A percentile compares a stretch with the other conserved stretches of the same genome.
Conservation (phyloP, 2,113 vertebrate species). For the Carassius auratus region DNA sequence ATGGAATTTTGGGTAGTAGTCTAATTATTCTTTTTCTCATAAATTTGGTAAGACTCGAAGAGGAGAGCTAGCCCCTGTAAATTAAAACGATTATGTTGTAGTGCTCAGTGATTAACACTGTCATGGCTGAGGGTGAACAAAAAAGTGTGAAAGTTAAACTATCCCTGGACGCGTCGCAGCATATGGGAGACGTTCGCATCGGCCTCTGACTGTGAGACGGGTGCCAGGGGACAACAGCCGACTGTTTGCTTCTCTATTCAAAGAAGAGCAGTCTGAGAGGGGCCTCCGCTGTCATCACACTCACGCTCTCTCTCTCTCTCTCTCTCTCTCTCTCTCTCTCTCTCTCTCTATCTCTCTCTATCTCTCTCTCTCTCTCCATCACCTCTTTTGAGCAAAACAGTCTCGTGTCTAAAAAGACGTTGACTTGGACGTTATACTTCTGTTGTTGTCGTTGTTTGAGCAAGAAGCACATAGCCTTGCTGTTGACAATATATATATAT, state of each 20-base stretch:
- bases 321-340: background rate
- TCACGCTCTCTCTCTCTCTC: background rate
- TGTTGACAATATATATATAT: too few species aligned
- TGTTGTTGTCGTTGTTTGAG: background rate
- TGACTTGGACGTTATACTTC: background rate
- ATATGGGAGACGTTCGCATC: constrained; percentile 79
- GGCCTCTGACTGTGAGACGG: constrained; percentile 51
- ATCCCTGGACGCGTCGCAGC: constrained; percentile 66
- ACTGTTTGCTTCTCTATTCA: constrained; percentile 57
- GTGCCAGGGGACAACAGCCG: constrained; percentile 63
- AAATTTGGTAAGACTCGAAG: background rate
- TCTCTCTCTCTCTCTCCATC: background rate
- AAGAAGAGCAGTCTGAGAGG: constrained; percentile 44
- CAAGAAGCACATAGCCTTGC: background rate
- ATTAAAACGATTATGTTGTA: constrained; percentile 12
- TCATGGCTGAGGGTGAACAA: constrained; percentile 34
- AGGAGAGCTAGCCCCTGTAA: background rate
- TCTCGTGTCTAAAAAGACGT: constrained; percentile 6
- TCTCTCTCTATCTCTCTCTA: background rate
- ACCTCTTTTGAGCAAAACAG: background rate
- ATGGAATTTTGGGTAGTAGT: background rate
- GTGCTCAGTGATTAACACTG: constrained; percentile 72
- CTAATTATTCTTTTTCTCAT: background rate
- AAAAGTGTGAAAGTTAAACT: constrained; percentile 60
- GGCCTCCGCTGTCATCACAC: constrained; percentile 37